A percentile compares a stretch with the other conserved stretches of the same genome.
These are phyloP conservation scores for Cataglyphis altisquamis DNA, from an alignment of 2,888 invertebrate species.

Conservation along the genomic window DNA sequence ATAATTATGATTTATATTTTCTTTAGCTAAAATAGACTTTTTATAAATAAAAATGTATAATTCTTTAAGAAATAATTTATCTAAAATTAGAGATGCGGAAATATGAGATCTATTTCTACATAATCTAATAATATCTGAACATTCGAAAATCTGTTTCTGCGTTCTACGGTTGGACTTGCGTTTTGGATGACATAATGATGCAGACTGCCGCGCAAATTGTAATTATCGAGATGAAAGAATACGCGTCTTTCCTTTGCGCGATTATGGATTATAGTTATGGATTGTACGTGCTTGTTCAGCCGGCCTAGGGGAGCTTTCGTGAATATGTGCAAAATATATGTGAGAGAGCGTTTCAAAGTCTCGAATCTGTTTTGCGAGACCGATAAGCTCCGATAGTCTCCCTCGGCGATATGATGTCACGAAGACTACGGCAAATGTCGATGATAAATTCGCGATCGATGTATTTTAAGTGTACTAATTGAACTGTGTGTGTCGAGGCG, in stretches of 20 bases:
- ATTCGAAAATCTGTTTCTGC: neutral
- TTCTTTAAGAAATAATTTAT: neutral
- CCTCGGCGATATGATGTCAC: constrained; percentile 52
- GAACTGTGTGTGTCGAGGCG: constrained; percentile 77
- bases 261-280: constrained; percentile 25
- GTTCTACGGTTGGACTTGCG: neutral
- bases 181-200: neutral
- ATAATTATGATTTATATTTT: constrained; percentile 1
- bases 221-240: constrained; percentile 12
- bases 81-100: neutral
- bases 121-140: neutral
- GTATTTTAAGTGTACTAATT: constrained; percentile 62
- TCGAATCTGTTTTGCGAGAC: neutral
- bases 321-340: constrained; percentile 29
- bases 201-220: constrained; percentile 10
- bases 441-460: constrained; percentile 60
- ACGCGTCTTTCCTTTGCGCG: neutral
- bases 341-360: constrained; percentile 18
- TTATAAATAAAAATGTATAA: neutral
- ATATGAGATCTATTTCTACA: neutral
- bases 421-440: constrained; percentile 59
- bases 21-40: neutral
- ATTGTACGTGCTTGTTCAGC: constrained; percentile 47
- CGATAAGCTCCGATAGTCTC: constrained; percentile 44
- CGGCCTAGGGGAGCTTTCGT: constrained; percentile 63